These are phyloP conservation scores for Python bivittatus DNA, from an alignment of 2,113 vertebrate genomes.

Conservation along the genomic window DNA sequence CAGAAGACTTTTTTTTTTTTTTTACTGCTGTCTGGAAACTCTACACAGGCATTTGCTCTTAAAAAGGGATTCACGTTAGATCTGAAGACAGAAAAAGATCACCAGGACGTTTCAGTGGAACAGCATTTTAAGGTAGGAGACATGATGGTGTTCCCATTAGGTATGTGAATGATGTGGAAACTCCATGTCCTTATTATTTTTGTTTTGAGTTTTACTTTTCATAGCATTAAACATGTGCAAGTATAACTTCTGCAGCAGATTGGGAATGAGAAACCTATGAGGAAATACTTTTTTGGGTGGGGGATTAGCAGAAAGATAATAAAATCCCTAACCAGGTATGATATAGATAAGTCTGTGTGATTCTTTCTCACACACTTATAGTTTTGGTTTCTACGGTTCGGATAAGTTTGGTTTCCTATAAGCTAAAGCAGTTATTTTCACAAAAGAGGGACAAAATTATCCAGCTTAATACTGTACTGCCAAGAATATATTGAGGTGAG, in stretches of 20 bases:
- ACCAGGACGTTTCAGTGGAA: neutral
- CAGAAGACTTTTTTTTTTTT: constrained; percentile 24
- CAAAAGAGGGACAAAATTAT: neutral
- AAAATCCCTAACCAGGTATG: neutral
- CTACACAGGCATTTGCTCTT: neutral
- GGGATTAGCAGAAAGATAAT: neutral
- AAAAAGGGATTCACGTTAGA: neutral
- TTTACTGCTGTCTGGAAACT: neutral
- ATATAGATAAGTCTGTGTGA: neutral
- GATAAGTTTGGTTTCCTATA: neutral
- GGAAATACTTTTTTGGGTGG: neutral
- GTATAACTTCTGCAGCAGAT: neutral
- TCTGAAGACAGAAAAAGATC: neutral
- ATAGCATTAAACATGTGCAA: neutral
- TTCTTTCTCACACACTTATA: neutral
- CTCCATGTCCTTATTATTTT: neutral
- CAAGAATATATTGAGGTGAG: neutral
- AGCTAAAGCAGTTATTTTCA: neutral
- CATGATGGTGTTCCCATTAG: neutral
- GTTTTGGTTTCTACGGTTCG: neutral
- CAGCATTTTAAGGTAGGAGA: constrained; percentile 9
- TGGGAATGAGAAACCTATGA: neutral
- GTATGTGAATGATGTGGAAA: no score
- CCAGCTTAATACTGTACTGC: neutral
- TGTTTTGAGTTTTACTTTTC: neutral